A percentile compares a stretch with the other conserved stretches of the same genome.
phyloP scores from a whole-genome alignment of 2,113 vertebrate species.

The Dryoscopus gambensis region DNA sequence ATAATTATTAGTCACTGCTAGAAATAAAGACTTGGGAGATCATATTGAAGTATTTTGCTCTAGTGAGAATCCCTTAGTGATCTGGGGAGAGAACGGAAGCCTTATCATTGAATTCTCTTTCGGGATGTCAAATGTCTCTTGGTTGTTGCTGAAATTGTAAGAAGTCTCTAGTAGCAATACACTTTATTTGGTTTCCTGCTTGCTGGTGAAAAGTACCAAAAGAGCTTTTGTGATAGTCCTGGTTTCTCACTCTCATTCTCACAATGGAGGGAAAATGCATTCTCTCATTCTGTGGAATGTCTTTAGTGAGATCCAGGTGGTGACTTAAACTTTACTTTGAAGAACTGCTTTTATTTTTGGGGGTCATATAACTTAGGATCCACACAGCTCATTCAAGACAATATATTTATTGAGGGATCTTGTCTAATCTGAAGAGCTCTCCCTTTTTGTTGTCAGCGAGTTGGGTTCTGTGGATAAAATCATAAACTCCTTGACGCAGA shows the following conservation, averaged over 20 bases:
- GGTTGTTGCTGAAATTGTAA: neutral
- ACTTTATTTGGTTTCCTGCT: neutral
- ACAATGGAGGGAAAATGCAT: neutral
- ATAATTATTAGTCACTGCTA: neutral
- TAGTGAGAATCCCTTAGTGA: neutral
- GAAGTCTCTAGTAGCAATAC: neutral
- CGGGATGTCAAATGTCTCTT: neutral
- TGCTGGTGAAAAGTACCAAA: neutral
- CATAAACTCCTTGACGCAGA: conserved; percentile 84
- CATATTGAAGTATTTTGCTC: neutral
- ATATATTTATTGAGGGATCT: neutral
- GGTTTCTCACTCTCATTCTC: neutral
- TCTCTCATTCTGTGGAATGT: neutral
- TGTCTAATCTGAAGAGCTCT: conserved; percentile 41
- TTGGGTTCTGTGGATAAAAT: conserved; percentile 85
- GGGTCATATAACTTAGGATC: neutral
- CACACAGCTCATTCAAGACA: neutral
- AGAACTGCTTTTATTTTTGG: neutral
- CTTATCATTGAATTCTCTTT: neutral
- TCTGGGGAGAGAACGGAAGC: neutral
- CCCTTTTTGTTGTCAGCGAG: conserved; percentile 74
- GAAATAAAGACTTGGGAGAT: neutral
- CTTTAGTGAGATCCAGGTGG: neutral
- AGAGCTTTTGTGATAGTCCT: neutral
- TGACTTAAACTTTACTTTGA: neutral